Base-by-base conservation (phyloP, 2,113 vertebrate species). In the Anseranas semipalmata region DNA sequence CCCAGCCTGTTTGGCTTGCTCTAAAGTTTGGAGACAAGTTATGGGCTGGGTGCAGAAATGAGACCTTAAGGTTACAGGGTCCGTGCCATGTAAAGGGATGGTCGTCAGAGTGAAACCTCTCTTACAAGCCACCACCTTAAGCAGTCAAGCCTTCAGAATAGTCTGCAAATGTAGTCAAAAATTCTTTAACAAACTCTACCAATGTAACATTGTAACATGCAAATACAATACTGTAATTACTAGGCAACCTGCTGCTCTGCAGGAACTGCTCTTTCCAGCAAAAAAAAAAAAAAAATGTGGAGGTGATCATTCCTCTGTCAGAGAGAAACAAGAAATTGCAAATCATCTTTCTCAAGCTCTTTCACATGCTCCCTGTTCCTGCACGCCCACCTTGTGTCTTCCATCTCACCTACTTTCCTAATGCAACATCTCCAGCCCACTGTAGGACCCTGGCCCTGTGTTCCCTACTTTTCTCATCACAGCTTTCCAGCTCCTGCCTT, bases 281-380 rank as follows among this genome's bases (percentile, higher is more conserved):
- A 10, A 60, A 39, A 7, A n/a, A n/a, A 45, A 5, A 15, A 45
- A 45, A 45, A 45, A 17, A 6, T 0, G 0, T 6, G 30, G 16
- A 70, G 25, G 19, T 0, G 3, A 62, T 17, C 24, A 12, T 68
- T 72, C 1, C 0, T 45, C 32, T 3, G 1, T 62, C 62, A 41
- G 53, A 60, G 39, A 87, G 65, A 82, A 94, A 79, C 16, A 48
- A 85, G 6, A 6, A 48, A 63, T 30, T 12, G 27, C 18, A 79
- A 82, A 56, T 28, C 14, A 52, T 25, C n/a, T 67, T 85, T 63
- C 55, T 4, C 27, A 63, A 33, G 15, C 33, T 41, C 25, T 63
- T 89, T 28, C n/a, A 22, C 19, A 2, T 30, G 58, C 53, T 52
- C 33, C 48, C 27, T 82, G 35, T 9, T 79, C 45, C 74, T 76